Conservation (phyloP, 2,888 invertebrate species). For the Stictocephala bisonia region DNA sequence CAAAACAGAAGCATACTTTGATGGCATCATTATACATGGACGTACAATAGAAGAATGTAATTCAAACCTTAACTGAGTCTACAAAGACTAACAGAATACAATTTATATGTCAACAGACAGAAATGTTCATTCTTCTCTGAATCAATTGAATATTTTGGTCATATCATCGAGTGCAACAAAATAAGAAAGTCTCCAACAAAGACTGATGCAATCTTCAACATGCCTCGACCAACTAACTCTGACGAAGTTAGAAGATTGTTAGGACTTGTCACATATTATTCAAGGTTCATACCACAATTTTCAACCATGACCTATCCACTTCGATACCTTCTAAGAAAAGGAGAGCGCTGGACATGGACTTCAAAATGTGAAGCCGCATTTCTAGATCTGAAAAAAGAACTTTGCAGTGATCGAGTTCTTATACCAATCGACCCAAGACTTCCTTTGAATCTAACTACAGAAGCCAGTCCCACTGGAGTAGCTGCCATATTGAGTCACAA, state of each 20-base stretch:
- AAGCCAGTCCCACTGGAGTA: slow-evolving; percentile 50
- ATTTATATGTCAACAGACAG: neutral
- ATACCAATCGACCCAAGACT: slow-evolving; percentile 53
- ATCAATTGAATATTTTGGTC: neutral
- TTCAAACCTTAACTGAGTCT: neutral
- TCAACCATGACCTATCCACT: slow-evolving; percentile 19
- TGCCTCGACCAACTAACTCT: neutral
- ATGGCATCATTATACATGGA: slow-evolving; percentile 1
- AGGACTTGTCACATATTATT: slow-evolving; percentile 14
- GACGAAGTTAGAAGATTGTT: slow-evolving; percentile 5
- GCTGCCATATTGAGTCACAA: slow-evolving; percentile 49
- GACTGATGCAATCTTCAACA: neutral
- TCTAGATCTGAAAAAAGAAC: too few relatives aligned
- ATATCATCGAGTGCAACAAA: slow-evolving; percentile 1
- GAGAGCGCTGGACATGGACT: too few relatives aligned
- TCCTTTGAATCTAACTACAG: slow-evolving; percentile 51
- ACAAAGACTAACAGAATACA: neutral
- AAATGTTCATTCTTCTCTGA: neutral
- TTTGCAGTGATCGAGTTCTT: slow-evolving; percentile 54
- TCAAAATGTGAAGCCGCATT: too few relatives aligned
- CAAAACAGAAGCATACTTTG: slow-evolving; percentile 1
- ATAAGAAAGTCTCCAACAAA: slow-evolving; percentile 5
- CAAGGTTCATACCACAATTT: slow-evolving; percentile 4
- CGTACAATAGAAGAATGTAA: neutral
- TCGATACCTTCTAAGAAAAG: neutral